These are phyloP conservation scores for Azemiops feae DNA, from an alignment of 2,113 vertebrate genomes.

Conservation along the genomic window DNA sequence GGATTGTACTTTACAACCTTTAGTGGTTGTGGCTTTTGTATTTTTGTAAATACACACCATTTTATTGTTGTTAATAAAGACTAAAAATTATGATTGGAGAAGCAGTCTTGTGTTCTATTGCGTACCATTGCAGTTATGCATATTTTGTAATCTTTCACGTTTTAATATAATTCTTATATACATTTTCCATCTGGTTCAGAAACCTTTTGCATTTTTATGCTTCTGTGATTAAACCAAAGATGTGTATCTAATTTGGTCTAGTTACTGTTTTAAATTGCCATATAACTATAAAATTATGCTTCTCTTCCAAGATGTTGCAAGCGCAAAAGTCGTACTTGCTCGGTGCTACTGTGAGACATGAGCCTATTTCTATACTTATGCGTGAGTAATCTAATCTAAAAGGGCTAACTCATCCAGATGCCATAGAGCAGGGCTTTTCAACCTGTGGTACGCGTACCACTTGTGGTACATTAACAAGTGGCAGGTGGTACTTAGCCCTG, in stretches of 20 bases:
- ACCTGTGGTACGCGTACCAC: too few species aligned
- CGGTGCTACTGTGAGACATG: not conserved
- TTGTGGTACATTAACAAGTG: too few species aligned
- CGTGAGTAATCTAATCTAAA: not conserved
- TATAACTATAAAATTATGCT: not conserved
- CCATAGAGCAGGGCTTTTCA: too few species aligned
- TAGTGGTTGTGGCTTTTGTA: not conserved
- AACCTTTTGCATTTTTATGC: conserved; percentile 32
- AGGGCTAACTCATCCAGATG: not conserved
- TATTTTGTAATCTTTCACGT: not conserved
- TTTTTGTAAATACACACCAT: not conserved
- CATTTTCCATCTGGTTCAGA: conserved; percentile 5
- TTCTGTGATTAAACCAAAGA: conserved; percentile 28
- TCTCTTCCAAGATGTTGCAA: conserved; percentile 37
- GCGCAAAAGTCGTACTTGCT: not conserved
- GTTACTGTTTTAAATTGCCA: conserved; percentile 8
- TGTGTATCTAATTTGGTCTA: conserved; percentile 24
- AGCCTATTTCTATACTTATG: not conserved
- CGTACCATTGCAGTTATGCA: not conserved
- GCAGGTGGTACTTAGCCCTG: too few species aligned
- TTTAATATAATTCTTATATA: not conserved
- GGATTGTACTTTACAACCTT: not conserved
- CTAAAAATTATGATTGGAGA: not conserved
- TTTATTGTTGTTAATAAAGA: not conserved
- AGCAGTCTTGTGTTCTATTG: not conserved